Conservation (phyloP, 2,797 vertebrate genomes). For the Taeniopygia guttata region DNA sequence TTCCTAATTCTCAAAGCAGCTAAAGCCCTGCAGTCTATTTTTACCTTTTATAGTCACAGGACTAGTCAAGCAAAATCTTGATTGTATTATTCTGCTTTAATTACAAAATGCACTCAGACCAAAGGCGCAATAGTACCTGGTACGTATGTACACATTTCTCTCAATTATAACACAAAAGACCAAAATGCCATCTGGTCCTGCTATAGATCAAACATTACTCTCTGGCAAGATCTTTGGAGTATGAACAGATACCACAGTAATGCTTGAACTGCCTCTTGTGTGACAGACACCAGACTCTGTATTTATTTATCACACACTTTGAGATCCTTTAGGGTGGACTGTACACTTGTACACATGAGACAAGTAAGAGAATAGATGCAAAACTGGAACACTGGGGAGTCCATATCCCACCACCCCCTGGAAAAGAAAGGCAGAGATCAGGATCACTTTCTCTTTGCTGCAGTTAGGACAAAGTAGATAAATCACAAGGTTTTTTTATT, state of each 20-base stretch:
- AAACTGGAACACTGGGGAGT: not conserved
- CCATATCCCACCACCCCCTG: not conserved
- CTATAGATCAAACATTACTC: not conserved
- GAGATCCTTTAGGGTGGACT: not conserved
- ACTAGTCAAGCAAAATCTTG: constrained; percentile 23
- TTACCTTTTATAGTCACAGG: constrained; percentile 31
- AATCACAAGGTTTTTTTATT: constrained; percentile 69
- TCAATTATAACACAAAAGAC: not conserved
- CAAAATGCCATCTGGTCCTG: not conserved
- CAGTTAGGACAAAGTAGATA: constrained; percentile 50
- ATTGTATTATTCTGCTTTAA: constrained; percentile 51
- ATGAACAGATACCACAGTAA: not conserved
- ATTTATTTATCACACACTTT: not conserved
- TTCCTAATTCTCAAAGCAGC: not conserved
- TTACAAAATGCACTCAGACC: constrained; percentile 28
- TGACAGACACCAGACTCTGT: not conserved
- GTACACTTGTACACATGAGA: not conserved
- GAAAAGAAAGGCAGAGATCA: not conserved
- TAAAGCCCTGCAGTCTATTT: not conserved
- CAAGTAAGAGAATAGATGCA: not conserved
- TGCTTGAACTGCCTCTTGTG: not conserved
- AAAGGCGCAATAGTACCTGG: not conserved
- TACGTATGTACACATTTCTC: not conserved
- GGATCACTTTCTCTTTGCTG: not conserved
- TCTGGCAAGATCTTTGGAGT: not conserved